Conservation (phyloP, 1,140 invertebrate species). For the Microplitis demolitor region DNA sequence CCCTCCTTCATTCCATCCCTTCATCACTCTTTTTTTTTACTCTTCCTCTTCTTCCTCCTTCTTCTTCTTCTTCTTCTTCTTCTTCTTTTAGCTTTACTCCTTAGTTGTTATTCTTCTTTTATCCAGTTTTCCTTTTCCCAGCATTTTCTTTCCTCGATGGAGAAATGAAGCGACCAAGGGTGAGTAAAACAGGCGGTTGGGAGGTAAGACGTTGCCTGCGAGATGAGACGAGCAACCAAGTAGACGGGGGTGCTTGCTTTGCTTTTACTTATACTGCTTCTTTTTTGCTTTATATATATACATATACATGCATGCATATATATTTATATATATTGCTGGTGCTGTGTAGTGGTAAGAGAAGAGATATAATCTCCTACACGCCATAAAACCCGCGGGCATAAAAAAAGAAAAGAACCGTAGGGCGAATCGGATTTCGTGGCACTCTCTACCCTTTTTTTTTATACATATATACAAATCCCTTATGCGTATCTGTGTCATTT, state of each 20-base stretch:
- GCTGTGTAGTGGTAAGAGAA: background rate
- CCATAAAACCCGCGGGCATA: constrained; percentile 35
- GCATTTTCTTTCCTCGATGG: constrained; percentile 15
- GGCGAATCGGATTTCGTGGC: constrained; percentile 33
- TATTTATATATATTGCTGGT: background rate
- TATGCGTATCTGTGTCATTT: constrained; percentile 17
- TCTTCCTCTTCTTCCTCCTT: constrained; percentile 26
- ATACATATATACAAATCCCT: background rate
- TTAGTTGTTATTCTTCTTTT: constrained; percentile 13
- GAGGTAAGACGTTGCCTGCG: constrained; percentile 15
- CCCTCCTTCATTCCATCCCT: constrained; percentile 11
- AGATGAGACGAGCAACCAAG: constrained; percentile 27
- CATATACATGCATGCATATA: too few species aligned
- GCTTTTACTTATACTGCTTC: too few species aligned
- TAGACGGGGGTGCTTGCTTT: background rate
- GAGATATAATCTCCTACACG: constrained; percentile 36
- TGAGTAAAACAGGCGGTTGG: background rate
- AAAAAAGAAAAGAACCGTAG: constrained; percentile 20
- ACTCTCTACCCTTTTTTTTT: background rate
- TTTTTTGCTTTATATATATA: too few species aligned
- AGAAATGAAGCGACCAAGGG: background rate
- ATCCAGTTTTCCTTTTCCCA: constrained; percentile 1
- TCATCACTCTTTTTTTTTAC: constrained; percentile 24
- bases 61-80: constrained; percentile 23
- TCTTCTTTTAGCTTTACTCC: constrained; percentile 4